phyloP scores from a whole-genome alignment of 2,797 vertebrate species.

The Rhyacichthys aspro region DNA sequence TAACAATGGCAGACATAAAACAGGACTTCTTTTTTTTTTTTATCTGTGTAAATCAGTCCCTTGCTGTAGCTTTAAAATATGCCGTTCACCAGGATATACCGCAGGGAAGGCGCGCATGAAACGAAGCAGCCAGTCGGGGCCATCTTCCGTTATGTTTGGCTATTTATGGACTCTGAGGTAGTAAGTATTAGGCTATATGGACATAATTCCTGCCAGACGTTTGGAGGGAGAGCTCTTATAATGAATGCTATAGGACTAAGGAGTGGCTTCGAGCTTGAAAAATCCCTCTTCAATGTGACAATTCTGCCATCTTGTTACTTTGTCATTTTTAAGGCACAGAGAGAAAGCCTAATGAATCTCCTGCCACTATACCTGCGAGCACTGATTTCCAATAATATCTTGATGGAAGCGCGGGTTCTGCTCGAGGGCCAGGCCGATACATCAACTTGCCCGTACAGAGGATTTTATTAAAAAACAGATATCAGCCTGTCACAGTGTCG shows the following conservation, averaged over 20 bases:
- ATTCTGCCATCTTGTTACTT: slow-evolving; percentile 19
- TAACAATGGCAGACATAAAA: not conserved
- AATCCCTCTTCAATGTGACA: slow-evolving; percentile 19
- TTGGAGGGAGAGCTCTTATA: slow-evolving; percentile 3
- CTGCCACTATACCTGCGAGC: slow-evolving; percentile 14
- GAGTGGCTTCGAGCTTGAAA: slow-evolving; percentile 11
- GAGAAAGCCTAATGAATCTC: slow-evolving; percentile 15
- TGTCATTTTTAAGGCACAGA: slow-evolving; percentile 20
- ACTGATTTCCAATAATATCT: slow-evolving; percentile 26
- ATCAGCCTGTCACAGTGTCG: slow-evolving; percentile 11
- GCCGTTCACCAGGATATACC: not conserved
- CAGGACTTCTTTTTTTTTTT: no score
- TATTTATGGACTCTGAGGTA: slow-evolving; percentile 8
- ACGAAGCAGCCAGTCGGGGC: not conserved
- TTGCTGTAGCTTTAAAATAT: slow-evolving; percentile 7
- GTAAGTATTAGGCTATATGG: slow-evolving; percentile 2
- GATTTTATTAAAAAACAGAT: slow-evolving; percentile 22
- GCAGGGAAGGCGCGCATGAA: not conserved
- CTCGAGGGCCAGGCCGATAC: slow-evolving; percentile 7
- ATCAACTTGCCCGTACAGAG: not conserved
- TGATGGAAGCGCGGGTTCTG: not conserved
- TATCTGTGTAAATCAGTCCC: not conserved
- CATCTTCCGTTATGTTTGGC: not conserved
- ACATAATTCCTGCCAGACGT: slow-evolving; percentile 1
- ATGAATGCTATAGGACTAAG: not conserved